Conservation (phyloP, 2,888 invertebrate genomes). For the Eutolmus rufibarbis region DNA sequence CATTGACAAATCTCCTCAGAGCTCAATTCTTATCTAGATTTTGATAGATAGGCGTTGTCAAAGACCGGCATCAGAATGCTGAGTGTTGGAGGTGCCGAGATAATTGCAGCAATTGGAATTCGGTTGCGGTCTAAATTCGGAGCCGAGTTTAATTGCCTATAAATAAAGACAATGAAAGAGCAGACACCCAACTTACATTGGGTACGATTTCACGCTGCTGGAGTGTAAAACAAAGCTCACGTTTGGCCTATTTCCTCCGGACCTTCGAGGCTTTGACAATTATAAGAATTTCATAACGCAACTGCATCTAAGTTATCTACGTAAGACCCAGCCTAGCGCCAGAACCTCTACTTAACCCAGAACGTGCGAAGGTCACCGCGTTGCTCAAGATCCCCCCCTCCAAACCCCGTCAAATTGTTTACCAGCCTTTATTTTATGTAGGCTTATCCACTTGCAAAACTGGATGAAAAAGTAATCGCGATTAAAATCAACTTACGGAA, state of each 20-base stretch:
- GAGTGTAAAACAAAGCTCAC: background rate
- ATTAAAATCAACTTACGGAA: background rate
- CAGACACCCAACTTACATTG: background rate
- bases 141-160: background rate
- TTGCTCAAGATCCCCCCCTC: background rate
- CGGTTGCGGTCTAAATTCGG: background rate
- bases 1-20: background rate
- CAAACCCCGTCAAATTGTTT: background rate
- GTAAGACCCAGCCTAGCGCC: background rate
- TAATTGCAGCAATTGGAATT: background rate
- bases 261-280: slow-evolving; percentile 9
- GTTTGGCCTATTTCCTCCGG: background rate
- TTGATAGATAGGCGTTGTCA: background rate
- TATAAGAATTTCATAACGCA: slow-evolving; percentile 2
- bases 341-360: background rate
- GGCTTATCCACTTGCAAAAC: background rate
- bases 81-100: background rate
- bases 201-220: background rate
- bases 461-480: background rate
- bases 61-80: background rate
- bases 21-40: background rate
- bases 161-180: background rate
- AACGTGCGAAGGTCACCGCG: background rate
- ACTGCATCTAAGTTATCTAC: background rate
- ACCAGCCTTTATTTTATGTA: background rate